Evolutionary conservation across 2,113 vertebrate species (phyloP).

Genomic region (Notiomystis cincta): DNA sequence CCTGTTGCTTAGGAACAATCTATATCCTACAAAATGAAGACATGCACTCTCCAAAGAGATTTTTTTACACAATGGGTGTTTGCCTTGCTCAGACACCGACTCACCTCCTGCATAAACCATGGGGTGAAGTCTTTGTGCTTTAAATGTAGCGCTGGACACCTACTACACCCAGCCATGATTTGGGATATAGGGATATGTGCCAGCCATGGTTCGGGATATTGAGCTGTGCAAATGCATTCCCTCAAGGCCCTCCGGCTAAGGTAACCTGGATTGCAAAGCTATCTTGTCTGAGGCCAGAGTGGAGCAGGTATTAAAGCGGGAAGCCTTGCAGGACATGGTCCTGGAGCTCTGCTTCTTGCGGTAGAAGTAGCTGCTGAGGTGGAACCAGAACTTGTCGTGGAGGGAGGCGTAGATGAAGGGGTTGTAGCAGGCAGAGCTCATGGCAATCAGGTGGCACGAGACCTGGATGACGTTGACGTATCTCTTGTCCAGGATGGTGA

Average conservation of each 20-base stretch:
- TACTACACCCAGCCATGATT: background rate
- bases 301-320: constrained; percentile 69
- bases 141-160: fast-evolving
- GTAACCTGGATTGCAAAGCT: constrained; percentile 35
- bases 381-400: constrained; percentile 76
- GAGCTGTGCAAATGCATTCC: fast-evolving
- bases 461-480: constrained; percentile 79
- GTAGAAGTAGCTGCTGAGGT: constrained; percentile 65
- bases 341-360: constrained; percentile 46
- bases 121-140: background rate
- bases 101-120: background rate
- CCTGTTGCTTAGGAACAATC: constrained; percentile 58
- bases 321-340: constrained; percentile 44
- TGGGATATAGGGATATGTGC: fast-evolving
- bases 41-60: fast-evolving
- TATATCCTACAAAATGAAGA: background rate
- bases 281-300: constrained; percentile 63
- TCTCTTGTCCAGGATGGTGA: constrained; percentile 76
- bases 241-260: background rate
- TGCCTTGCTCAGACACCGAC: background rate
- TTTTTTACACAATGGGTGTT: background rate
- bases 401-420: constrained; percentile 82
- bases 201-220: fast-evolving
- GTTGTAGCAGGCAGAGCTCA: constrained; percentile 84
- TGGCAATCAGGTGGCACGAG: constrained; percentile 77